phyloP scores from a whole-genome alignment of 2,113 vertebrate genomes.

The Isichthys henryi region DNA sequence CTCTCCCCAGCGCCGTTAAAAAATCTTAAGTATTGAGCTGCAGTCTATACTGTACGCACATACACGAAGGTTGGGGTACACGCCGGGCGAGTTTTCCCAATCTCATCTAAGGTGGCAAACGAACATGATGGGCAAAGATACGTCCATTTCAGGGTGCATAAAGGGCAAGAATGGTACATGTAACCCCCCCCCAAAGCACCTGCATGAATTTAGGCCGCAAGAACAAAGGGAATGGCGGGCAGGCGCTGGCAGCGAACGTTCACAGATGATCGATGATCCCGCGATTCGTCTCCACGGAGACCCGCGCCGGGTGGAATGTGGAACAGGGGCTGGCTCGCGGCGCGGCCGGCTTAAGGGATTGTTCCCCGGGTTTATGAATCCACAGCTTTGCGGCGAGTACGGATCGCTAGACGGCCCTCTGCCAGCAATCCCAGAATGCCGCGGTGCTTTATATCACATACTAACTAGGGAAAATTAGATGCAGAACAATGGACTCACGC shows the following conservation, averaged over 20 bases:
- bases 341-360: not conserved
- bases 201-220: not conserved
- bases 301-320: not conserved
- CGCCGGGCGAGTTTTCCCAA: not conserved
- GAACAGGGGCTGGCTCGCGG: not conserved
- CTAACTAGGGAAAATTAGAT: not conserved
- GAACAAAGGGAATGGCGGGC: not conserved
- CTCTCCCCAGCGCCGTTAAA: not conserved
- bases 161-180: not conserved
- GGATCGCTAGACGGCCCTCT: not conserved
- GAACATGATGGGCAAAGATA: not conserved
- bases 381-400: not conserved
- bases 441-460: not conserved
- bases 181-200: not conserved
- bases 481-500: not conserved
- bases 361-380: not conserved
- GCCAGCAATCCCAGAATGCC: not conserved
- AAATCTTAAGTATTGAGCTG: not conserved
- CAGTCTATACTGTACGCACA: not conserved
- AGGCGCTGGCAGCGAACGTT: not conserved
- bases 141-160: not conserved
- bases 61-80: no score
- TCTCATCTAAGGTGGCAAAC: not conserved
- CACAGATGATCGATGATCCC: conserved; percentile 6
- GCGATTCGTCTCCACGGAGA: not conserved